A percentile compares a stretch with the other conserved stretches of the same genome.
Evolutionary conservation across 1,140 invertebrate species (phyloP).

Genomic region (Anadara kagoshimensis): DNA sequence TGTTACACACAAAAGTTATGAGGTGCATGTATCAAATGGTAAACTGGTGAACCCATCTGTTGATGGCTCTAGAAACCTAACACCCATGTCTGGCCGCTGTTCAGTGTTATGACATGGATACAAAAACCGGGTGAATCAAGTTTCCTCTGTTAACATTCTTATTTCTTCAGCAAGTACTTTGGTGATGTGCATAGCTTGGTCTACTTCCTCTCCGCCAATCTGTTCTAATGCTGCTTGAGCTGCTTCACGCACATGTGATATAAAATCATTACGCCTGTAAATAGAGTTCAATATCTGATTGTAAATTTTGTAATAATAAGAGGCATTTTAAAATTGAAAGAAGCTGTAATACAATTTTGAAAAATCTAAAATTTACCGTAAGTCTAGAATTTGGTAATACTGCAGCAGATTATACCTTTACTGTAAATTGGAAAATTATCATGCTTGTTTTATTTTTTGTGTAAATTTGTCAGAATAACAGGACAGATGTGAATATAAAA

Average conservation of each 20-base stretch:
- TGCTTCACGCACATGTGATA: constrained; percentile 60
- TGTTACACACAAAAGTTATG: too few relatives aligned
- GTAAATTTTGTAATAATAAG: not conserved
- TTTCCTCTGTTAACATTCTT: constrained; percentile 45
- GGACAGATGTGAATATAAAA: too few relatives aligned
- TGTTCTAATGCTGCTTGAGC: constrained; percentile 56
- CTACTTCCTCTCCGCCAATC: constrained; percentile 61
- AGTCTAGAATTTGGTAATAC: too few relatives aligned
- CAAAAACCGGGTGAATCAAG: not conserved
- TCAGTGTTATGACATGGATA: not conserved
- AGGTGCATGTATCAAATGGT: too few relatives aligned
- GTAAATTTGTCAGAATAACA: too few relatives aligned
- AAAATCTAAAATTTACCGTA: too few relatives aligned
- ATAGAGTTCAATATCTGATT: not conserved
- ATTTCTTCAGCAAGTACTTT: constrained; percentile 61
- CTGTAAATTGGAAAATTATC: too few relatives aligned
- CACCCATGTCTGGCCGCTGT: too few relatives aligned
- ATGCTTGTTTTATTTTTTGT: too few relatives aligned
- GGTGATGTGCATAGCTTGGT: constrained; percentile 61
- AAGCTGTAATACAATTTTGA: not conserved
- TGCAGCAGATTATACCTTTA: too few relatives aligned
- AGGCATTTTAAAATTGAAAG: not conserved
- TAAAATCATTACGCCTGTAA: constrained; percentile 66
- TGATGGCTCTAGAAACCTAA: too few relatives aligned
- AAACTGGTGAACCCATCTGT: too few relatives aligned